Base-by-base conservation (phyloP, 2,888 invertebrate species). In the Ditula angustiorana region DNA sequence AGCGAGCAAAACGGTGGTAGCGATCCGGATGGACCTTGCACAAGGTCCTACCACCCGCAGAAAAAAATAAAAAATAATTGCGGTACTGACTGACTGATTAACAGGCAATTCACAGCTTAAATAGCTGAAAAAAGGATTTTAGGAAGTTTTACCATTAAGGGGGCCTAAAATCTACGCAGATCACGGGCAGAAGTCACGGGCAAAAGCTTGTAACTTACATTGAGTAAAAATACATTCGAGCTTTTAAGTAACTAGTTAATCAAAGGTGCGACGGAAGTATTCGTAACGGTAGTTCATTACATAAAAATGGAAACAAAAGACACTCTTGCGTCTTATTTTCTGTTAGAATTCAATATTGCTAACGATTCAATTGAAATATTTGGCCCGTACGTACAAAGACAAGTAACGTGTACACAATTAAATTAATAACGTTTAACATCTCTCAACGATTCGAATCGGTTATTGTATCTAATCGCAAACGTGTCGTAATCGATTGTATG, bases 401-500 rank as follows among this genome's bases (percentile, higher is more conserved):
- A 79, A 75, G 72, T 70, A 75, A 74, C 72, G 70, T 71, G 73
- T 71, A 73, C 68, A 75, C 74, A 75, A 77, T 76, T 74, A 71
- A 75, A 77, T 68, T 62, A 58, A 66, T 41, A 66, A 44, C 63
- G 58, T 60, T 66, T 61, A 67, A 63, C 79, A 80, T 86, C 85
- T 83, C 77, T 82, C 78, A 79, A 73, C 80, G 77, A 89, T 88
- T 88, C 79, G 87, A 77, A 78, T 77, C 87, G 85, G 77, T 81
- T 73, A 84, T 90, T 88, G 83, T 84, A 80, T 83, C 79, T 77
- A 87, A 81, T 83, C 74, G 77, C 78, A 82, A 85, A 83, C 81
- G 77, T 87, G 81, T 81, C 72, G 79, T 83, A 87, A 87, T 85
- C 87, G 82, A 87, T 86, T 82, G 81, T 83, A 81, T 83, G 84